Evolutionary conservation across 1,140 invertebrate species (phyloP).

Genomic region (Euura saliciscinereae): DNA sequence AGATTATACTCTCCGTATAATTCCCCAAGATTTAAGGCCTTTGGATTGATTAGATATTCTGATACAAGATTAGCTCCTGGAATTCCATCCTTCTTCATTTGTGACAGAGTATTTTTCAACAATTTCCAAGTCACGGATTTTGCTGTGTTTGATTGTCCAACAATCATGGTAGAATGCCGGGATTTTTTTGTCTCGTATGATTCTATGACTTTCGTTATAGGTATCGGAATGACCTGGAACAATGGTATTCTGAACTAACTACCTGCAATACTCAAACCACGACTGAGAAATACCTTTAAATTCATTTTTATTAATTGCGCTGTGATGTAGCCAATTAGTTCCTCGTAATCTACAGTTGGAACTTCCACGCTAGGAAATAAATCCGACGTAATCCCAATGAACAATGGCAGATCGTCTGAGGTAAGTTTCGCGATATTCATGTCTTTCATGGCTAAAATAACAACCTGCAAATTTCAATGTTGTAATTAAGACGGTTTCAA

Average conservation of each 20-base stretch:
- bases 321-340: constrained; percentile 73
- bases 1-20: constrained; percentile 88
- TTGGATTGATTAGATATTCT: constrained; percentile 82
- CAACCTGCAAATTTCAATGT: constrained; percentile 58
- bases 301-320: constrained; percentile 67
- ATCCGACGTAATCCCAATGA: constrained; percentile 83
- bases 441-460: constrained; percentile 83
- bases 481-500: too few species aligned
- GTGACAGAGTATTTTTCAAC: constrained; percentile 66
- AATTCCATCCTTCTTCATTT: constrained; percentile 65
- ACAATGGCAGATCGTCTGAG: constrained; percentile 80
- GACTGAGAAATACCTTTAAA: constrained; percentile 60
- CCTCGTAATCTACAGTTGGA: constrained; percentile 75
- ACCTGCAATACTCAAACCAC: too few species aligned
- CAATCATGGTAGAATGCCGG: constrained; percentile 86
- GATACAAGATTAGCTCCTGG: constrained; percentile 68
- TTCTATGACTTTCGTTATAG: constrained; percentile 79
- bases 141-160: constrained; percentile 83
- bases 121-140: constrained; percentile 77
- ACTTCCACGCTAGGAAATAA: constrained; percentile 78
- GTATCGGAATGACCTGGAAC: constrained; percentile 62
- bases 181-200: constrained; percentile 90
- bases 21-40: constrained; percentile 79
- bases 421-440: constrained; percentile 89
- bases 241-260: too few species aligned